Percentiles rank a stretch among this genome's conserved stretches.
These are phyloP conservation scores for Brachyptera putata DNA, from an alignment of 2,888 invertebrate species.

Conservation along the genomic window DNA sequence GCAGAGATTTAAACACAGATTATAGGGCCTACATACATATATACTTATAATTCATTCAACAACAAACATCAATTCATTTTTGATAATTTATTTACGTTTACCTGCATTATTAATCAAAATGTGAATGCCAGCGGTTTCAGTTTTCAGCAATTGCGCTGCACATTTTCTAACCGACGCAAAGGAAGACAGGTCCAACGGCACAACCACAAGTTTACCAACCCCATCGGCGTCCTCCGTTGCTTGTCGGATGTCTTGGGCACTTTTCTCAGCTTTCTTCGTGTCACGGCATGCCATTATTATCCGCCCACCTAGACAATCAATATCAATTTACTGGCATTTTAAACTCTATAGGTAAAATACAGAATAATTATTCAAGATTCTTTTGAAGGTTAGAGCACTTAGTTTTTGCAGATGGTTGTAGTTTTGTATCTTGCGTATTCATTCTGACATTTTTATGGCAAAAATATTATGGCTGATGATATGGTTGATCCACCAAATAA, in stretches of 20 bases:
- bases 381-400: too few species aligned
- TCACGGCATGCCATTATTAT: conserved; percentile 51
- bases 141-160: conserved; percentile 38
- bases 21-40: too few species aligned
- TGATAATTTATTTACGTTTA: conserved; percentile 4
- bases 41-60: too few species aligned
- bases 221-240: conserved; percentile 35
- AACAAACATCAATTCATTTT: too few species aligned
- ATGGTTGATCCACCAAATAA: too few species aligned
- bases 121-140: conserved; percentile 37
- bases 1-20: too few species aligned
- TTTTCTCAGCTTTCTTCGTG: conserved; percentile 42
- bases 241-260: conserved; percentile 38
- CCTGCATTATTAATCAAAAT: conserved; percentile 34
- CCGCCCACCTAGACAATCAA: conserved; percentile 39
- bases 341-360: too few species aligned
- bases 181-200: conserved; percentile 50
- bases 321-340: neutral
- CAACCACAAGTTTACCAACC: conserved; percentile 17
- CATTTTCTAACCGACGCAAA: conserved; percentile 55
- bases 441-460: too few species aligned
- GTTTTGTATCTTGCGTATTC: too few species aligned
- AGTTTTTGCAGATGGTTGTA: too few species aligned
- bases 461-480: too few species aligned
- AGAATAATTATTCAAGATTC: too few species aligned